Base-by-base conservation (phyloP, 2,888 invertebrate genomes). In the Stratiomys singularior region DNA sequence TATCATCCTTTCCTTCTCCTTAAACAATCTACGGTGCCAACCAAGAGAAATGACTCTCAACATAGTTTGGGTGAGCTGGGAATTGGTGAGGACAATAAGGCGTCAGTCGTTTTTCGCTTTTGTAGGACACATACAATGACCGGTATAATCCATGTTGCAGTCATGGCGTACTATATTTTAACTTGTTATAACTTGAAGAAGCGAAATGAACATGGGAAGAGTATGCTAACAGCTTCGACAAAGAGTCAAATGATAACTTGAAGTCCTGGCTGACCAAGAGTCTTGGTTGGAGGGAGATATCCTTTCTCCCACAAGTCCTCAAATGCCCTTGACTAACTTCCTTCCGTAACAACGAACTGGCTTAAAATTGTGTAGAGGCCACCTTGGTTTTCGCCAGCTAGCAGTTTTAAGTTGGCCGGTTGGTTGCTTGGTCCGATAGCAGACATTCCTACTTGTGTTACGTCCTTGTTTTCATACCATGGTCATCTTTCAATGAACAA, bases 61-160 rank as follows among this genome's bases (percentile, higher is more conserved):
- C 58, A 60, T 60, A 60, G 58, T 60, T 60, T 7, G 23, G 58
- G 58, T 21, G 58, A n/a, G 37, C 37, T 37, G 37, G 37, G 37
- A 37, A 37, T 37, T 37, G 37, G 37, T 5, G 37, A 37, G 23
- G 15, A 69, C 69, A 21, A 47, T 69, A 46, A 69, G 69, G 69
- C 69, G 69, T 69, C 69, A 69, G 69, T 69, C 69, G 69, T 69
- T 69, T 69, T 69, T 69, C 69, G 47, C 69, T 69, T 69, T 23
- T 23, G 46, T 47, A 47, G 11, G 27, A 69, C 44, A 69, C n/a
- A n/a, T n/a, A n/a, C 47, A 52, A 52, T 15, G 15, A 52, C 52
- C 9, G 52, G 15, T 52, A 9, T 52, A 52, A 13, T 52, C 37
- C 37, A 5, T 37, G 5, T 13, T 52, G 18, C 52, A 52, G 4